Evolutionary conservation across 2,888 invertebrate species (phyloP), one percentile per base, ranked within the genome.

Genomic region (Rugalucina vietnamica): DNA sequence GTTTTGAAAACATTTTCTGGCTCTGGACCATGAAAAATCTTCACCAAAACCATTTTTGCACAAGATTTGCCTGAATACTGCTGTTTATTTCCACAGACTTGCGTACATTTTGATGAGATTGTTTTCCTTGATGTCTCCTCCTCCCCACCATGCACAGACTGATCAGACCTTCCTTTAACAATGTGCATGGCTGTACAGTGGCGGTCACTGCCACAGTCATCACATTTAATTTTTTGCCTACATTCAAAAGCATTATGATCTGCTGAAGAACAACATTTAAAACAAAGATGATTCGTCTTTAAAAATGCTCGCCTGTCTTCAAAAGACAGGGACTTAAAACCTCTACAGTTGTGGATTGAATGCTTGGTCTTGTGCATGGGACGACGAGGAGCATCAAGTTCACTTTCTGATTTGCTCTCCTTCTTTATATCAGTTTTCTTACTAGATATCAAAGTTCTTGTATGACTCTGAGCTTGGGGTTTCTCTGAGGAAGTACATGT

Each of bases 221-320:
- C 39, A 69, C 89, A 87, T 29, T 78, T 70, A 14, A 86, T 39
- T 1, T 39, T 50, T 18, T 34, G 76, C 14, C 69, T 57, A 72
- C 85, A 89, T n/a, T 57, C 39, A 18, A 39, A 50, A 0, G 70
- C 65, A 21, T 50, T 12, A 72, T 88, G 88, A 24, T 83, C 49
- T 1, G 24, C 60, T 24, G 83, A 69, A n/a, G 37, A 65, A 39
- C 72, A 82, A 79, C 88, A 86, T 8, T 72, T 50, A 18, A 83
- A 87, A 49, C 88, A 87, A 0, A 87, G n/a, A 1, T 79, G 18
- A 39, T 80, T 14, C 14, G 77, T 54, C 71, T 80, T 77, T 5
- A 88, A 21, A 24, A 88, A 32, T 29, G 81, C 36, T 36, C 71
- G 72, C 1, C 82, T 36, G 27, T 86, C 86, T 29, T 73, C 39